phyloP scores from a whole-genome alignment of 2,113 vertebrate species.

The Mus spicilegus region DNA sequence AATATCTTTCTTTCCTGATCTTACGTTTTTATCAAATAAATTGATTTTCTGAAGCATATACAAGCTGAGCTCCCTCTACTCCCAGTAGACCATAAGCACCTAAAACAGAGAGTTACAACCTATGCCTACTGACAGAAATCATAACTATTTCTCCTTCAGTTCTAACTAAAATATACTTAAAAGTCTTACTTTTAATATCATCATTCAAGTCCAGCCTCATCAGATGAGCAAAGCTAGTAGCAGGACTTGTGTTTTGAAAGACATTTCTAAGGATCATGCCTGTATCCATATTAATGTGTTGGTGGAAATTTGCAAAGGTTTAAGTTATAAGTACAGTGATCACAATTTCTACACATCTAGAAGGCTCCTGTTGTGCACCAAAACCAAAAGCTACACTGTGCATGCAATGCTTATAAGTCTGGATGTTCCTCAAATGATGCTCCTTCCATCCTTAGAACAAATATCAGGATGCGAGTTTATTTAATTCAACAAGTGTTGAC shows the following conservation, averaged over 20 bases:
- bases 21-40: conserved; percentile 32
- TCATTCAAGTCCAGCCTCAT: conserved; percentile 66
- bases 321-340: background rate
- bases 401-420: background rate
- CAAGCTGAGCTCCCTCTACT: background rate
- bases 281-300: background rate
- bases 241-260: conserved; percentile 48
- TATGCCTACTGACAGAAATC: conserved; percentile 70
- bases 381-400: background rate
- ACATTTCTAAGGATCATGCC: conserved; percentile 24
- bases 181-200: conserved; percentile 73
- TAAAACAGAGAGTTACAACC: conserved; percentile 73
- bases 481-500: conserved; percentile 52
- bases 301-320: conserved; percentile 35
- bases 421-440: conserved; percentile 27
- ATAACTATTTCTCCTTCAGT: conserved; percentile 75
- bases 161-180: conserved; percentile 74
- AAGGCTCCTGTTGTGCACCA: background rate
- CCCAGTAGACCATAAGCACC: conserved; percentile 38
- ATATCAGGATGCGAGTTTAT: conserved; percentile 19
- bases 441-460: background rate
- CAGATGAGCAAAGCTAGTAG: conserved; percentile 67
- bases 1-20: background rate
- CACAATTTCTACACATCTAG: background rate
- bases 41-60: conserved; percentile 27